Evolutionary conservation across 1,140 invertebrate species (phyloP).

Genomic region (Drosophila repletoides): DNA sequence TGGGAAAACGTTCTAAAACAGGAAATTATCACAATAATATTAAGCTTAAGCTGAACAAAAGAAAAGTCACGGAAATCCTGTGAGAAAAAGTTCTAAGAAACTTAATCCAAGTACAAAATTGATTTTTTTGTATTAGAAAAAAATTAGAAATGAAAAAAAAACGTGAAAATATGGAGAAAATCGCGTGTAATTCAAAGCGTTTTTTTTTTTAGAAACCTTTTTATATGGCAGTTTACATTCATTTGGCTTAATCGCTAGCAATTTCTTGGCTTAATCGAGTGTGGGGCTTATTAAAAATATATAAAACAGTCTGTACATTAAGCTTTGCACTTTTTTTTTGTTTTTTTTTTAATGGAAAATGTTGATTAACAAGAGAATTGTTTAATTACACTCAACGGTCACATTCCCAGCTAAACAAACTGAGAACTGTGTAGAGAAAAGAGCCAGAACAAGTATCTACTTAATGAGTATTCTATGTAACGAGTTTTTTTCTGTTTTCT

Average conservation of each 20-base stretch:
- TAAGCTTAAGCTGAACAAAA: no score
- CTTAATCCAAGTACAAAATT: no score
- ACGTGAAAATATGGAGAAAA: no score
- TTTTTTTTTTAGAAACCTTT: no score
- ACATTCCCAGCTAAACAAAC: slow-evolving; percentile 2
- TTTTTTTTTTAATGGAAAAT: slow-evolving; percentile 40
- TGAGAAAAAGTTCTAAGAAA: no score
- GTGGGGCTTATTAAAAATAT: slow-evolving; percentile 5
- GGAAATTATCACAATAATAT: no score
- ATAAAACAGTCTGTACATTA: slow-evolving; percentile 8
- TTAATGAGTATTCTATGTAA: slow-evolving; percentile 12
- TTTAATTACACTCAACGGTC: slow-evolving; percentile 22
- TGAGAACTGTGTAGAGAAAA: background rate
- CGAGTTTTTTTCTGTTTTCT: background rate
- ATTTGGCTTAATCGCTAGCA: slow-evolving; percentile 10
- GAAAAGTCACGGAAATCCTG: no score
- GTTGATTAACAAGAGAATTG: slow-evolving; percentile 33
- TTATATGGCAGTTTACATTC: no score
- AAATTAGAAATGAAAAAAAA: no score
- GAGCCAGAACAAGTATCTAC: background rate
- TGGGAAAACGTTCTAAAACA: no score
- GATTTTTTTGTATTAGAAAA: no score
- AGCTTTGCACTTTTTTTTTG: slow-evolving; percentile 4
- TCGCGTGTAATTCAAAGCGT: no score
- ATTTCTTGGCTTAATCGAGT: slow-evolving; percentile 4